phyloP scores from a whole-genome alignment of 2,888 invertebrate species.

The Phyllotreta cruciferae region DNA sequence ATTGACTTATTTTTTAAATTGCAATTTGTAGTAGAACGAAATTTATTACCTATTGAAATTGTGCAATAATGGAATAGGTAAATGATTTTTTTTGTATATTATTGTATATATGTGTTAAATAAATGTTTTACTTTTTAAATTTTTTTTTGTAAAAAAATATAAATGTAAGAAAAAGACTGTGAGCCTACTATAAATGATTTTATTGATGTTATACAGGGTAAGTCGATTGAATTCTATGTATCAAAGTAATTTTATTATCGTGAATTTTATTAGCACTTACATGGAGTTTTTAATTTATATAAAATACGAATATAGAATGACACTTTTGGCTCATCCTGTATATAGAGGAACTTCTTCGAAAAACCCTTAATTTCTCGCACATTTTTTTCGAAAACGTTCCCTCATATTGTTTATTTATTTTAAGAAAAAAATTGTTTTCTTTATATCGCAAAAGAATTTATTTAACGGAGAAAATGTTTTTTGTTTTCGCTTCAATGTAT shows the following conservation, averaged over 20 bases:
- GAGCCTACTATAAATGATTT: conserved; percentile 40
- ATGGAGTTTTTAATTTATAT: neutral
- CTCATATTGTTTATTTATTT: conserved; percentile 18
- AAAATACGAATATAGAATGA: neutral
- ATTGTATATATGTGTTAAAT: conserved; percentile 53
- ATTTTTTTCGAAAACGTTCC: conserved; percentile 35
- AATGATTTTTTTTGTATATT: conserved; percentile 48
- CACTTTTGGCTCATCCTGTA: conserved; percentile 14
- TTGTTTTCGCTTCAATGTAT: conserved; percentile 36
- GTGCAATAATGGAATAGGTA: neutral
- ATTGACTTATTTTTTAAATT: too few species aligned
- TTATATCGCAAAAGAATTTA: neutral
- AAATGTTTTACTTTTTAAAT: conserved; percentile 47
- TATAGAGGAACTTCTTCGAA: conserved; percentile 35
- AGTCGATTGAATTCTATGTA: conserved; percentile 1
- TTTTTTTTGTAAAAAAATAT: conserved; percentile 46
- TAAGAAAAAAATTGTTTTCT: conserved; percentile 29
- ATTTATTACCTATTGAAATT: neutral
- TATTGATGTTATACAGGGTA: conserved; percentile 31
- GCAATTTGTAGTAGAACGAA: too few species aligned
- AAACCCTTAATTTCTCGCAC: conserved; percentile 30
- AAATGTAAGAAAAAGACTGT: conserved; percentile 50
- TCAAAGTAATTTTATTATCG: conserved; percentile 1
- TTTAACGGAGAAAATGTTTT: neutral
- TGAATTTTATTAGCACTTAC: conserved; percentile 5